These are phyloP conservation scores for Caenorhabditis sp. DNA, from an alignment of 2,888 invertebrate genomes.

Conservation along the genomic window DNA sequence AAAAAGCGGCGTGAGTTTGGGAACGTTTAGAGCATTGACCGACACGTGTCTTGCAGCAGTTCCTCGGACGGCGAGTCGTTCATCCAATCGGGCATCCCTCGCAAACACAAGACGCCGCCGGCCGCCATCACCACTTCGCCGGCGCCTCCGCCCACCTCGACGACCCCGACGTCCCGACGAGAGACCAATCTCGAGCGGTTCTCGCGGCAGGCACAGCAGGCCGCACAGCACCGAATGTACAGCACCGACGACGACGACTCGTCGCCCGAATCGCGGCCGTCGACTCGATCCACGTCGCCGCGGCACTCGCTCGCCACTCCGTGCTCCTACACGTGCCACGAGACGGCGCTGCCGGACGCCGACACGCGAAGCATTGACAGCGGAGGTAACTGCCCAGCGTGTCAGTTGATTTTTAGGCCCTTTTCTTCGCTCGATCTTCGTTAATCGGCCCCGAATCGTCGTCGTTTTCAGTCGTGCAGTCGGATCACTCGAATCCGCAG, in stretches of 20 bases:
- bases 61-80: slow-evolving; percentile 64
- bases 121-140: slow-evolving; percentile 26
- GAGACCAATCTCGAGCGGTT: slow-evolving; percentile 67
- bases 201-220: slow-evolving; percentile 35
- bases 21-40: not conserved
- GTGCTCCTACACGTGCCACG: slow-evolving; percentile 65
- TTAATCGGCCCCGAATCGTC: no score
- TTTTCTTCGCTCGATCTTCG: not conserved
- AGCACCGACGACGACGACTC: slow-evolving; percentile 68
- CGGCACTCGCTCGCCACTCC: slow-evolving; percentile 71
- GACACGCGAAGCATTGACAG: slow-evolving; percentile 68
- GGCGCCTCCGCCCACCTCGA: slow-evolving; percentile 20
- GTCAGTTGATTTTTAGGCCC: slow-evolving; percentile 34
- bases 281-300: slow-evolving; percentile 67
- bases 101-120: slow-evolving; percentile 8
- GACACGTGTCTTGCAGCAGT: slow-evolving; percentile 41
- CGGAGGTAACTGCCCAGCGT: slow-evolving; percentile 65
- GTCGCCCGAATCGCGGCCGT: slow-evolving; percentile 73
- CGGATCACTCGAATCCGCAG: slow-evolving; percentile 75
- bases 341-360: slow-evolving; percentile 22
- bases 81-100: slow-evolving; percentile 60
- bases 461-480: slow-evolving; percentile 78
- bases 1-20: slow-evolving; percentile 56
- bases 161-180: slow-evolving; percentile 28
- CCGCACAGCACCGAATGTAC: slow-evolving; percentile 4